These are phyloP conservation scores for Glyptemys insculpta DNA, from an alignment of 2,797 vertebrate genomes.

Conservation along the genomic window DNA sequence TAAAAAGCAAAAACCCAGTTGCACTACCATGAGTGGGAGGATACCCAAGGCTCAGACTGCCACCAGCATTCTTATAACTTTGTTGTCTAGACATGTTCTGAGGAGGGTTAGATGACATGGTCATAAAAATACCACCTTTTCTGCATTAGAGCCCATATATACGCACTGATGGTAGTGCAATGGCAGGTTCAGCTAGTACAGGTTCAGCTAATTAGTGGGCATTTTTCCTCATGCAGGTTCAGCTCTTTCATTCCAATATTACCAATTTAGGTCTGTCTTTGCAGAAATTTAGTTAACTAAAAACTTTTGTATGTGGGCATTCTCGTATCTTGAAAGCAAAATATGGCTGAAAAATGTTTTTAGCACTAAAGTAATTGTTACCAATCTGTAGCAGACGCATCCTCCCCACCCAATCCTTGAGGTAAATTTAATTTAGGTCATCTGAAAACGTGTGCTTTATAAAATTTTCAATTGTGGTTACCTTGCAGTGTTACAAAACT, in stretches of 20 bases:
- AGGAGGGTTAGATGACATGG: rapidly evolving
- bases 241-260: not conserved
- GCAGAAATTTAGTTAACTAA: not conserved
- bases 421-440: not conserved
- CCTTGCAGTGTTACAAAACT: slow-evolving; percentile 17
- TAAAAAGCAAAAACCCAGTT: not conserved
- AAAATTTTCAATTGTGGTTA: slow-evolving; percentile 3
- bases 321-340: not conserved
- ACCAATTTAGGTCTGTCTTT: not conserved
- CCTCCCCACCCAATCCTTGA: not conserved
- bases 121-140: rapidly evolving
- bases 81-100: not conserved
- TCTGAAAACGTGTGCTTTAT: not conserved
- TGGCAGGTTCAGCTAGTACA: not conserved
- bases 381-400: not conserved
- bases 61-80: rapidly evolving
- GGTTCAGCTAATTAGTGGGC: not conserved
- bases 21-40: not conserved
- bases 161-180: not conserved
- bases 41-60: rapidly evolving
- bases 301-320: not conserved
- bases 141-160: rapidly evolving
- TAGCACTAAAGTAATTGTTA: not conserved
- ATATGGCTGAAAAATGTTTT: not conserved
- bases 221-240: not conserved